A percentile compares a stretch with the other conserved stretches of the same genome.
phyloP scores from a whole-genome alignment of 2,113 vertebrate genomes.

The Ictidomys tridecemlineatus region DNA sequence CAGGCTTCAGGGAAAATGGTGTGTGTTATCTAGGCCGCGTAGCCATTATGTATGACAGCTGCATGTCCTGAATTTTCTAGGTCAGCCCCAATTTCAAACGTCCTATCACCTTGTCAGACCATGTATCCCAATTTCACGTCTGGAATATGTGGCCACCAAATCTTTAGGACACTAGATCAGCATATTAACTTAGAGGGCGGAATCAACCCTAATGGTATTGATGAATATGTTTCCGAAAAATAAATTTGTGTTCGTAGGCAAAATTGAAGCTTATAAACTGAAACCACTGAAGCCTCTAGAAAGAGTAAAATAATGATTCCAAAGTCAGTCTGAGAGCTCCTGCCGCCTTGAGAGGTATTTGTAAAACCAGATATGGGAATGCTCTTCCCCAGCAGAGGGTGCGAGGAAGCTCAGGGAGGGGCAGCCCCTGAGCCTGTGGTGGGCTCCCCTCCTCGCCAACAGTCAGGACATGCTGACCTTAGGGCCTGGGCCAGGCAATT shows the following conservation, averaged over 20 bases:
- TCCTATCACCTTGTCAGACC: conserved; percentile 73
- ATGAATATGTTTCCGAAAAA: neutral
- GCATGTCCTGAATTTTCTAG: conserved; percentile 61
- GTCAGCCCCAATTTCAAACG: conserved; percentile 72
- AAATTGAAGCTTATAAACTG: neutral
- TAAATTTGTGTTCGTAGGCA: neutral
- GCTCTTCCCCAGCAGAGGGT: too few species aligned
- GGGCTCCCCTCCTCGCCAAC: neutral
- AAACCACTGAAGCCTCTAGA: neutral
- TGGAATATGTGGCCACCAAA: conserved; percentile 52
- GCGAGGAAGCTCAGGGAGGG: neutral
- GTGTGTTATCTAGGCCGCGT: conserved; percentile 59
- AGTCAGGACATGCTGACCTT: neutral
- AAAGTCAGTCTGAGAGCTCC: neutral
- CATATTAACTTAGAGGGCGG: neutral
- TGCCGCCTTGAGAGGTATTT: neutral
- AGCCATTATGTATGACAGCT: conserved; percentile 74
- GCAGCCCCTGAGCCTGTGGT: accelerated
- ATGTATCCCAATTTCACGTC: neutral
- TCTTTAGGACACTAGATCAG: conserved; percentile 49
- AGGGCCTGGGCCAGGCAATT: neutral
- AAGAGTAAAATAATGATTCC: neutral
- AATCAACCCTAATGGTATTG: neutral
- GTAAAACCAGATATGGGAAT: neutral
- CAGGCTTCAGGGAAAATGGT: conserved; percentile 27